Conservation (phyloP, 64 coral and sea anemone species). For the Actinia tenebrosa region DNA sequence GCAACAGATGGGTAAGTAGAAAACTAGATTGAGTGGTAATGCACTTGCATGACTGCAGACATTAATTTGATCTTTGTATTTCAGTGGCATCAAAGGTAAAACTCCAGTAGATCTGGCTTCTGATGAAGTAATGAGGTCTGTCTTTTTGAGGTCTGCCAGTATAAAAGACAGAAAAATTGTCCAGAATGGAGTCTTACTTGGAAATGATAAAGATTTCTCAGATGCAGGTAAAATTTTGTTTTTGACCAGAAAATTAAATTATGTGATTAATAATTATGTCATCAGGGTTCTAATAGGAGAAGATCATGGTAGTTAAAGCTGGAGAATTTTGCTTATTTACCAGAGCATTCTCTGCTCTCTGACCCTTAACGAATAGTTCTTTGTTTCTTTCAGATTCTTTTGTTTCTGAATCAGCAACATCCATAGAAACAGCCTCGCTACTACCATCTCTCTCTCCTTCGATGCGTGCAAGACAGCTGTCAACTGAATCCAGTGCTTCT, state of each 20-base stretch:
- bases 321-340: too few relatives aligned
- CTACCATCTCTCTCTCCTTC: not conserved
- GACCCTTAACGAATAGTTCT: too few relatives aligned
- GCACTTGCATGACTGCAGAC: too few relatives aligned
- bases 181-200: conserved; percentile 44
- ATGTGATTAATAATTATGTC: not conserved
- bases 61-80: not conserved
- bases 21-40: not conserved
- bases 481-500: not conserved
- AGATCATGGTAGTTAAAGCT: too few relatives aligned
- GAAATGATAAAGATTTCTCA: conserved; percentile 35
- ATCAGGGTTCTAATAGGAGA: too few relatives aligned
- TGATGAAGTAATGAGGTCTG: conserved; percentile 38
- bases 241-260: not conserved
- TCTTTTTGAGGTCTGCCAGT: conserved; percentile 34
- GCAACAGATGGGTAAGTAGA: conserved; percentile 51
- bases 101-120: conserved; percentile 58
- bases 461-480: not conserved
- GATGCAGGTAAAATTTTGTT: conserved; percentile 12
- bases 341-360: too few relatives aligned
- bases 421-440: not conserved
- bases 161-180: conserved; percentile 35
- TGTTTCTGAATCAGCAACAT: not conserved
- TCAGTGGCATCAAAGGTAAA: conserved; percentile 50
- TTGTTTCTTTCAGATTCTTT: not conserved